Conservation (phyloP, 2,888 invertebrate species). For the Prosopocoilus inquinatus region DNA sequence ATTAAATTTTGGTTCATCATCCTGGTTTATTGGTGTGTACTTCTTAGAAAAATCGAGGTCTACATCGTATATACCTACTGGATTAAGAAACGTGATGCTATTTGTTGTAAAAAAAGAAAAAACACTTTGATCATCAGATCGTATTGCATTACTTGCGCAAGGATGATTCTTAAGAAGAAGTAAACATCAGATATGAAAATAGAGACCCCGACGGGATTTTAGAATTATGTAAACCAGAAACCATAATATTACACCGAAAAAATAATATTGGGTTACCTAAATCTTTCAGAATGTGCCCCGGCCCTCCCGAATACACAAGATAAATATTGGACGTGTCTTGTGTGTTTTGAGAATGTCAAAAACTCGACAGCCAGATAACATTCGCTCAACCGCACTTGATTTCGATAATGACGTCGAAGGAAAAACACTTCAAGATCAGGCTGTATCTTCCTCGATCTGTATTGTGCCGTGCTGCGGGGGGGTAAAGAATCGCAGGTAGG, state of each 20-base stretch:
- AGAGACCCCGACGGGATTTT: background rate
- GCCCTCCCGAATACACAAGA: background rate
- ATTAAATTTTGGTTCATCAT: no score
- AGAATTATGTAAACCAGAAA: background rate
- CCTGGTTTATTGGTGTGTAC: no score
- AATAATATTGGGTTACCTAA: constrained; percentile 1
- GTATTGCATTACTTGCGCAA: background rate
- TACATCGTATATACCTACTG: no score
- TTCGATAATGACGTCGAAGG: constrained; percentile 11
- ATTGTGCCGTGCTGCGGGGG: background rate
- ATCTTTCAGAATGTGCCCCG: background rate
- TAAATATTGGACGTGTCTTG: background rate
- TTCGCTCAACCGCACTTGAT: constrained; percentile 27
- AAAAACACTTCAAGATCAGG: background rate
- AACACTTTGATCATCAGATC: no score
- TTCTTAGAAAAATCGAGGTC: no score
- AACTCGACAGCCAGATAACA: constrained; percentile 20
- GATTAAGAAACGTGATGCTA: no score
- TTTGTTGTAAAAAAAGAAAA: no score
- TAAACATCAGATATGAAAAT: constrained; percentile 2
- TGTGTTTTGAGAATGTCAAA: constrained; percentile 22
- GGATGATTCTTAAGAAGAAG: background rate
- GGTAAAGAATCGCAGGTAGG: background rate
- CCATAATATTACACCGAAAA: background rate
- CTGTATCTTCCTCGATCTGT: background rate